phyloP scores from a whole-genome alignment of 2,888 invertebrate species.

The Eupithecia exiguata region DNA sequence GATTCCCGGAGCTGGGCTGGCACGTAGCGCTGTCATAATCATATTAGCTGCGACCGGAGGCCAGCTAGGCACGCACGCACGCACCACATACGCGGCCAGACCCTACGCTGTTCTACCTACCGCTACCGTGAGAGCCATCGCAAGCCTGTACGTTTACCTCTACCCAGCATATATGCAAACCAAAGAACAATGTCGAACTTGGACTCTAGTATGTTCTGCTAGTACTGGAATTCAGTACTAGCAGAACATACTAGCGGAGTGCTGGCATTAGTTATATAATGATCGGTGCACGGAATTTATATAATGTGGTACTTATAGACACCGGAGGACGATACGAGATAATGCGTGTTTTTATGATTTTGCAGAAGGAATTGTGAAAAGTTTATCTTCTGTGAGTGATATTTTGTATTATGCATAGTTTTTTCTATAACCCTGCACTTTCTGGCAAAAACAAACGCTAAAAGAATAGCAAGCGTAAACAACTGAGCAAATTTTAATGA shows the following conservation, averaged over 20 bases:
- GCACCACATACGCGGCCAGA: conserved; percentile 45
- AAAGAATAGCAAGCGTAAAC: conserved; percentile 39
- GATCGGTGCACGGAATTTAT: conserved; percentile 20
- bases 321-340: background rate
- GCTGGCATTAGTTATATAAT: conserved; percentile 10
- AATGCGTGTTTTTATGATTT: background rate
- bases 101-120: conserved; percentile 44
- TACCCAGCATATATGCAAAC: conserved; percentile 19
- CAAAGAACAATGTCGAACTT: background rate
- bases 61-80: conserved; percentile 74
- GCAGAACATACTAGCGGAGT: background rate
- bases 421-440: background rate
- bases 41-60: conserved; percentile 80
- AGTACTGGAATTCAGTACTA: background rate
- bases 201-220: too few species aligned
- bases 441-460: conserved; percentile 7
- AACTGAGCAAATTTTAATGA: conserved; percentile 14
- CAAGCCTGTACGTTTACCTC: conserved; percentile 2
- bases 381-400: background rate
- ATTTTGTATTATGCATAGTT: background rate
- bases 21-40: conserved; percentile 84
- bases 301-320: conserved; percentile 1
- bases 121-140: conserved; percentile 29
- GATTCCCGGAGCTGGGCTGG: conserved; percentile 80
- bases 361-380: background rate